Evolutionary conservation across 2,888 invertebrate species (phyloP).

Genomic region (Stenichneumon culpator): DNA sequence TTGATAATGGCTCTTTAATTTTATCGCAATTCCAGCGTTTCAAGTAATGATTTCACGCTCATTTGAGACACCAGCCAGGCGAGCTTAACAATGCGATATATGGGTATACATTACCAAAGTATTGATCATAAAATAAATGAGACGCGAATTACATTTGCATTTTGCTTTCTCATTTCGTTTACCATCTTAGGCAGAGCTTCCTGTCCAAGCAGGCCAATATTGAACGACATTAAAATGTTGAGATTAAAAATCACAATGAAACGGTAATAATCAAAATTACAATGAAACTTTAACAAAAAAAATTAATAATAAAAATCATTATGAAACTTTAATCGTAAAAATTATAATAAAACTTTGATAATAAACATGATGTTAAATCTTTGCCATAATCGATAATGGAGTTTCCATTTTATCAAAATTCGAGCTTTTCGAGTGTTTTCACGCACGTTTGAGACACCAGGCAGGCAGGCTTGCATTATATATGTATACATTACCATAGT

Average conservation of each 20-base stretch:
- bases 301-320: background rate
- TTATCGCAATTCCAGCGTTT: background rate
- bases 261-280: background rate
- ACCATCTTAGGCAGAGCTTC: background rate
- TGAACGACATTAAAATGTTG: slow-evolving; percentile 4
- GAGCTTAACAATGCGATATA: background rate
- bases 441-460: background rate
- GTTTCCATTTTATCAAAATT: background rate
- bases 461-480: background rate
- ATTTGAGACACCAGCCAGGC: background rate
- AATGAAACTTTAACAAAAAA: background rate
- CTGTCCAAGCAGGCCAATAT: background rate
- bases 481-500: background rate
- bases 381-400: background rate
- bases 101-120: background rate
- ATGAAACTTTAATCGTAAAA: background rate
- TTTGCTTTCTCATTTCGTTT: background rate
- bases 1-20: background rate
- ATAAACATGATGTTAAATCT: background rate
- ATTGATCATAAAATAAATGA: background rate
- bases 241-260: background rate
- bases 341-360: background rate
- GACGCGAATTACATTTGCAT: background rate
- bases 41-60: background rate
- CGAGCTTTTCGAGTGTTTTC: background rate